Percentiles rank a stretch among this genome's conserved stretches.
Evolutionary conservation across 1,140 invertebrate genomes (phyloP).

Genomic region (Probaryconus sp.): DNA sequence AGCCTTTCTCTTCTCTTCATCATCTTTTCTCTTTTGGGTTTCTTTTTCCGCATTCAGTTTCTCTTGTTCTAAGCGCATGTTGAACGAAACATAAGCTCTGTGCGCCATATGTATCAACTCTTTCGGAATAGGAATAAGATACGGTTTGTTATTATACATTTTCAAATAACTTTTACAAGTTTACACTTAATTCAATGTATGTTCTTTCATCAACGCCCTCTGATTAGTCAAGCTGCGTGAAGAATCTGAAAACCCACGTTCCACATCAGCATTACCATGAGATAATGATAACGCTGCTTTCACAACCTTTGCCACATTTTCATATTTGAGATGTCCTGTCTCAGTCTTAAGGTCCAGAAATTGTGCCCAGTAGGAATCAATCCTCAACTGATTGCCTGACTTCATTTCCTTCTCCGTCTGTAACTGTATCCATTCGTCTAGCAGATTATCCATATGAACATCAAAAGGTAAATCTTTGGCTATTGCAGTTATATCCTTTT

Average conservation of each 20-base stretch:
- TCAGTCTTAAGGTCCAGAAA: constrained; percentile 18
- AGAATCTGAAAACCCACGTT: constrained; percentile 31
- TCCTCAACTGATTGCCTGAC: background rate
- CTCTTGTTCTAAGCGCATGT: constrained; percentile 2
- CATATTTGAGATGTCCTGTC: constrained; percentile 18
- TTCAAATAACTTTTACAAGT: constrained; percentile 1
- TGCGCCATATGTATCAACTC: background rate
- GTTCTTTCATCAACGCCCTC: constrained; percentile 1
- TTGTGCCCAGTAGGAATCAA: constrained; percentile 23
- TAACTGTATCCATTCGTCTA: constrained; percentile 14
- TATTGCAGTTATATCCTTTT: constrained; percentile 12
- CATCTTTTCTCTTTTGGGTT: too few relatives aligned
- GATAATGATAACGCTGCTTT: constrained; percentile 26
- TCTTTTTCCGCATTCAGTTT: background rate
- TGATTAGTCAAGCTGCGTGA: background rate
- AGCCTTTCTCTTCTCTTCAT: too few relatives aligned
- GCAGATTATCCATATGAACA: constrained; percentile 2
- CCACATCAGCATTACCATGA: constrained; percentile 38
- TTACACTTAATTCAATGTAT: constrained; percentile 4
- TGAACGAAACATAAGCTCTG: background rate
- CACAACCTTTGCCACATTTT: constrained; percentile 12
- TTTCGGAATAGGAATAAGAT: constrained; percentile 2
- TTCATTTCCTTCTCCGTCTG: constrained; percentile 2
- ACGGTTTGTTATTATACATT: constrained; percentile 3
- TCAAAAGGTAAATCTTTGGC: constrained; percentile 7